Percentiles rank a stretch among this genome's conserved stretches.
phyloP scores from a whole-genome alignment of 2,113 vertebrate genomes.

The Calidris pugnax region DNA sequence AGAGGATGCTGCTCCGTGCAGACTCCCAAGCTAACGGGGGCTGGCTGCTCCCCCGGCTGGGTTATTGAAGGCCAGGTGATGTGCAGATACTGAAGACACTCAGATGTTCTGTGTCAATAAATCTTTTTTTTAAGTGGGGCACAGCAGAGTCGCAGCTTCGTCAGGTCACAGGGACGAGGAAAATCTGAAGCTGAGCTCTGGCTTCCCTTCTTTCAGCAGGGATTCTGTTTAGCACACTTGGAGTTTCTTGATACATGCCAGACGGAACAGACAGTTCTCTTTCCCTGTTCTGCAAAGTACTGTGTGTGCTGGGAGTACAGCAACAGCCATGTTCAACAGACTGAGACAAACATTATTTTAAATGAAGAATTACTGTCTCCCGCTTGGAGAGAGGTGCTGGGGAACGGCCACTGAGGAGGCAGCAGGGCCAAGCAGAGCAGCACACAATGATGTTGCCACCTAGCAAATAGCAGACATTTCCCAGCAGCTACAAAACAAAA shows the following conservation, averaged over 20 bases:
- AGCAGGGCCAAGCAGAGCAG: neutral
- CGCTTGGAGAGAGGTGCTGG: neutral
- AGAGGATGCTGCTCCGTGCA: rapidly evolving
- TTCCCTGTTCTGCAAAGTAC: neutral
- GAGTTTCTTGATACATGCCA: neutral
- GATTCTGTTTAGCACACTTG: neutral
- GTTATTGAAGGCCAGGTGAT: neutral
- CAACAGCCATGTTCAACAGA: neutral
- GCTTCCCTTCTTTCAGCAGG: neutral
- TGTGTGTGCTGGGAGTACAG: neutral
- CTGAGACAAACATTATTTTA: neutral
- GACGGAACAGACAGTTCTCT: neutral
- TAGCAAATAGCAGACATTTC: neutral
- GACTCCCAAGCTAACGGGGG: neutral
- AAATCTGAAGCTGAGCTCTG: neutral
- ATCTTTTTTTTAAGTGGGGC: neutral
- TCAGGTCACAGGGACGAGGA: neutral
- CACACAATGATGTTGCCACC: neutral
- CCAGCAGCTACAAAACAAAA: neutral
- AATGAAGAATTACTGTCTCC: neutral
- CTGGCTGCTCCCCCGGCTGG: neutral
- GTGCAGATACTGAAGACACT: neutral
- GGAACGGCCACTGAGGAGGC: neutral
- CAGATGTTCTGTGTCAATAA: neutral
- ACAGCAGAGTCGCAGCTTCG: neutral